These are phyloP conservation scores for Pseudorasbora parva DNA, from an alignment of 2,113 vertebrate species.

Conservation along the genomic window DNA sequence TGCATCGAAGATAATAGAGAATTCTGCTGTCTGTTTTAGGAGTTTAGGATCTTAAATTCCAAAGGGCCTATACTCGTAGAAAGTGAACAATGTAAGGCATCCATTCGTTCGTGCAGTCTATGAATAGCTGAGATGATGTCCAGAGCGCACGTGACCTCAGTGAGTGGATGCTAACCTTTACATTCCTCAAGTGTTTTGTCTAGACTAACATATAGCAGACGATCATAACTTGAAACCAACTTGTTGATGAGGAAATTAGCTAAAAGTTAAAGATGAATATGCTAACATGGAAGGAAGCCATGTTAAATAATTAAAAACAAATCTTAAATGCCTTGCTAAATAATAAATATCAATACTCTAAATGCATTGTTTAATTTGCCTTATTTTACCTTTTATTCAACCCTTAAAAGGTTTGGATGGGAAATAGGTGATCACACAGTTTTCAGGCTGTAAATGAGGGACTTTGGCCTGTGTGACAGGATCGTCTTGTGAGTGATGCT, in stretches of 20 bases:
- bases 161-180: neutral
- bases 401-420: neutral
- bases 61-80: neutral
- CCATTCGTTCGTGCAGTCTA: neutral
- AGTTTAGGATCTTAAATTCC: neutral
- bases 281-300: neutral
- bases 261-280: neutral
- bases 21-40: neutral
- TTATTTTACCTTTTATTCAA: neutral
- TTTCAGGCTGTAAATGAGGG: slow-evolving; percentile 55
- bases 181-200: slow-evolving; percentile 13
- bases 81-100: slow-evolving; percentile 2
- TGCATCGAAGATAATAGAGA: neutral
- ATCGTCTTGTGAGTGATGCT: slow-evolving; percentile 67
- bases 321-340: neutral
- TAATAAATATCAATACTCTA: neutral
- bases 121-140: slow-evolving; percentile 9
- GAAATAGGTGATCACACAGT: neutral
- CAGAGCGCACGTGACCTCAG: slow-evolving; percentile 1
- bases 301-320: neutral
- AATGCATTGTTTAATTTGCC: neutral
- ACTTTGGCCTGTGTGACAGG: slow-evolving; percentile 69
- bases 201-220: slow-evolving; percentile 1
- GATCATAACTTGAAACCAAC: neutral
- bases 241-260: neutral